A percentile compares a stretch with the other conserved stretches of the same genome.
These are phyloP conservation scores for Acanthacorydalis orientalis DNA, from an alignment of 2,888 invertebrate species.

Conservation along the genomic window DNA sequence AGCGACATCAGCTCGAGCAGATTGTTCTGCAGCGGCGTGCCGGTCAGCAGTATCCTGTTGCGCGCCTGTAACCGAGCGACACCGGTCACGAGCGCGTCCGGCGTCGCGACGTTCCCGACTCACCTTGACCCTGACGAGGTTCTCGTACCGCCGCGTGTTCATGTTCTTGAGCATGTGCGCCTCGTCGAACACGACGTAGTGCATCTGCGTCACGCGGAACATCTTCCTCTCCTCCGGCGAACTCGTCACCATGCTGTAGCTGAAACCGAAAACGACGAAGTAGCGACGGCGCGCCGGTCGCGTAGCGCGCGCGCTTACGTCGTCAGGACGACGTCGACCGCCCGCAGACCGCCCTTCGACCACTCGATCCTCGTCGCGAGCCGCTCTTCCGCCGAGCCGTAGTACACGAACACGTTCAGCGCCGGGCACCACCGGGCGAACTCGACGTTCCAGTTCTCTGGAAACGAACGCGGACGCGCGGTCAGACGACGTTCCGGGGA, in stretches of 20 bases:
- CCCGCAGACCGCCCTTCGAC: slow-evolving; percentile 50
- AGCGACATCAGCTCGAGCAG: slow-evolving; percentile 89
- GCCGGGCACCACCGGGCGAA: slow-evolving; percentile 63
- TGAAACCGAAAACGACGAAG: slow-evolving; percentile 50
- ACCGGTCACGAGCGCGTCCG: too few relatives aligned
- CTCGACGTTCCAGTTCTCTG: slow-evolving; percentile 75
- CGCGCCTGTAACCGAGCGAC: slow-evolving; percentile 41
- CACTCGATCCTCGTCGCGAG: slow-evolving; percentile 59
- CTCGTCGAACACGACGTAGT: slow-evolving; percentile 92
- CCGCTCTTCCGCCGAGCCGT: slow-evolving; percentile 75
- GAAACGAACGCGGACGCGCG: slow-evolving; percentile 14
- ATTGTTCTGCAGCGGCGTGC: slow-evolving; percentile 94
- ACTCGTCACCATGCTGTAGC: slow-evolving; percentile 62
- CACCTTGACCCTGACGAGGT: slow-evolving; percentile 62
- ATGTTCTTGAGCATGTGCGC: slow-evolving; percentile 98
- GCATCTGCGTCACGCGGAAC: slow-evolving; percentile 74
- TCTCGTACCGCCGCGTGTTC: slow-evolving; percentile 79
- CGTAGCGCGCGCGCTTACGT: slow-evolving; percentile 60
- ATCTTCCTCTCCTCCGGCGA: slow-evolving; percentile 79
- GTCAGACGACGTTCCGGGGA: slow-evolving; percentile 92
- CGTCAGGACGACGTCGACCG: slow-evolving; percentile 72
- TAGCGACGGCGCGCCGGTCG: slow-evolving; percentile 69
- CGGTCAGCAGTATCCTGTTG: slow-evolving; percentile 76
- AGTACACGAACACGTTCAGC: slow-evolving; percentile 70
- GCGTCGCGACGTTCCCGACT: slow-evolving; percentile 5